Conservation (phyloP, 2,888 invertebrate genomes). For the Cecidostiba fungosa region DNA sequence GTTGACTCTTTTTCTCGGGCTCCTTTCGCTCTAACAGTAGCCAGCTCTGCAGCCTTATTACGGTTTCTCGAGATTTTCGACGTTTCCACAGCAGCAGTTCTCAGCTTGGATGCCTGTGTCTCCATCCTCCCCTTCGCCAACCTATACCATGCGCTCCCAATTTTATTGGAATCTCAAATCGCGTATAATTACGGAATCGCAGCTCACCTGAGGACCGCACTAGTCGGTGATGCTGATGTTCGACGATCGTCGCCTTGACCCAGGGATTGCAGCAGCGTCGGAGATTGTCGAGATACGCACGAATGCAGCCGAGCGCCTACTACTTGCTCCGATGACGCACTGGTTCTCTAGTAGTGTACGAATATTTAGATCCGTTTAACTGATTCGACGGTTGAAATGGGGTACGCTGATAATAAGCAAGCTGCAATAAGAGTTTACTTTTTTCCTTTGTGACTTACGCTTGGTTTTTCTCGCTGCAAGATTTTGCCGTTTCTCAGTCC, state of each 20-base stretch:
- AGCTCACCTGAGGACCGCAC: not conserved
- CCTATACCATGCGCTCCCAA: not conserved
- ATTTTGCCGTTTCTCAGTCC: not conserved
- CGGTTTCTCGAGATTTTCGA: not conserved
- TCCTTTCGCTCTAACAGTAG: not conserved
- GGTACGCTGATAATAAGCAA: too few species aligned
- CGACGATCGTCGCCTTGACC: conserved; percentile 43
- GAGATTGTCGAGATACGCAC: conserved; percentile 29
- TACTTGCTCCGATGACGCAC: not conserved
- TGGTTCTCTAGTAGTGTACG: not conserved
- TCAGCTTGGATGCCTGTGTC: not conserved
- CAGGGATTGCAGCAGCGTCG: conserved; percentile 14
- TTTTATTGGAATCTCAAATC: not conserved
- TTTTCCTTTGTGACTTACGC: not conserved
- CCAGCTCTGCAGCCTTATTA: not conserved
- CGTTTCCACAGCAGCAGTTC: not conserved
- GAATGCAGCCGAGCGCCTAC: not conserved
- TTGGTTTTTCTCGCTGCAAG: not conserved
- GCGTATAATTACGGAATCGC: too few species aligned
- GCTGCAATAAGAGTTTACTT: too few species aligned
- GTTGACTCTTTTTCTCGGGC: not conserved
- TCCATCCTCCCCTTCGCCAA: not conserved
- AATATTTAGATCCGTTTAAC: not conserved
- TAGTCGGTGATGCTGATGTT: not conserved
- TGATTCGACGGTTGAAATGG: too few species aligned